Evolutionary conservation across 1,140 invertebrate species (phyloP), one percentile per base, ranked within the genome.

Genomic region (Harlomillsia oculata): DNA sequence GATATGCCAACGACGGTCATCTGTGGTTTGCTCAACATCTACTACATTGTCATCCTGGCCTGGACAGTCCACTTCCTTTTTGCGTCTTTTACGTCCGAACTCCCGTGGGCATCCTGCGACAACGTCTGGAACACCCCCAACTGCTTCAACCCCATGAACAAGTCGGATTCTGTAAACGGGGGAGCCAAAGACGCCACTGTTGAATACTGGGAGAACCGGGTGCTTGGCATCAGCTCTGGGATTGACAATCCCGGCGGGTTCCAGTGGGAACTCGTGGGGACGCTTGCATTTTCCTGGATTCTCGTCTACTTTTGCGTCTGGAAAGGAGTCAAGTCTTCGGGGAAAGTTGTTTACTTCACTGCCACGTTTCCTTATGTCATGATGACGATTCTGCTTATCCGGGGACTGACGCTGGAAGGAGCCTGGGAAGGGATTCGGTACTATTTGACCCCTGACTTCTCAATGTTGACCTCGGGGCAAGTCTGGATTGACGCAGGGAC

Each of bases 231-330:
- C 68, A 83, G 82, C 1, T 69, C 73, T 0, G 74, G 77, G 23
- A 81, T 88, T 29, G 69, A 78, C 1, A 75, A 84, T 20, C 70
- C 85, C 21, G 86, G 85, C 0, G 71, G 74, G 2, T 77, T 88
- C 5, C 81, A 84, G 13, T 84, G 83, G 80, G 78, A 81, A 1
- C 70, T 89, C n/a, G 78, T 85, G 34, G 70, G 76, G 25, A 82
- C 79, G 64, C 78, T 87, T 53, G 53, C 82, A 1, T 45, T 75
- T 3, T 70, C 74, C 30, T 78, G 76, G 76, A 53, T 75, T 23
- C 48, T 76, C 8, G 70, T 76, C 16, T 76, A 72, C 60, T 67
- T 76, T 28, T 76, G 74, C 56, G 65, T 78, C 9, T 69, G 70
- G 61, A 76, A 75, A 66, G 76, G 76, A 26, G 69, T 78, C 44